phyloP scores from a whole-genome alignment of 2,888 invertebrate species.

The Orthosia gracilis region DNA sequence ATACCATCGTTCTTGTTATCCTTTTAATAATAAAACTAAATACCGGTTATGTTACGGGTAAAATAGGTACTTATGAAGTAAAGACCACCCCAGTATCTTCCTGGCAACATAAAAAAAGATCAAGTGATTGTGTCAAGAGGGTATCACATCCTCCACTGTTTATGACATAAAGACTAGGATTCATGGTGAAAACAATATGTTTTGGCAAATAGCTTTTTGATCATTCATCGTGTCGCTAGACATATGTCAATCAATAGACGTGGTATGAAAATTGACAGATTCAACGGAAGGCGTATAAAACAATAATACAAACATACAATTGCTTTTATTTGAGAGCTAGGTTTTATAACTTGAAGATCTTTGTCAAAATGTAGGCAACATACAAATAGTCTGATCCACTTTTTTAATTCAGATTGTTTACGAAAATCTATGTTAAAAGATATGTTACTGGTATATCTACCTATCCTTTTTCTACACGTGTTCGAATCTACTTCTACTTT shows the following conservation, averaged over 20 bases:
- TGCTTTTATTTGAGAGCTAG: too few species aligned
- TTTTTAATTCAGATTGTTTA: too few species aligned
- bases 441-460: too few species aligned
- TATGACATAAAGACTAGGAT: not conserved
- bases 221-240: not conserved
- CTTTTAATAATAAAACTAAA: too few species aligned
- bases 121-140: conserved; percentile 9
- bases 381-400: too few species aligned
- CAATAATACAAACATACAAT: not conserved
- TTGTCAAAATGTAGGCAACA: too few species aligned
- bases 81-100: conserved; percentile 4
- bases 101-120: not conserved
- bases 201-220: not conserved
- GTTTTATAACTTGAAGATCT: too few species aligned
- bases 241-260: not conserved
- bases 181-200: not conserved
- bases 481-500: too few species aligned
- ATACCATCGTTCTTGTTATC: too few species aligned
- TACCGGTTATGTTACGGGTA: too few species aligned
- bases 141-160: not conserved
- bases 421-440: too few species aligned
- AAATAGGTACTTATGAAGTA: not conserved
- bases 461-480: too few species aligned
- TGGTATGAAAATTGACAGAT: not conserved
- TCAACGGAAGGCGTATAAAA: not conserved